phyloP scores from a whole-genome alignment of 2,113 vertebrate species.

The Zeus faber region DNA sequence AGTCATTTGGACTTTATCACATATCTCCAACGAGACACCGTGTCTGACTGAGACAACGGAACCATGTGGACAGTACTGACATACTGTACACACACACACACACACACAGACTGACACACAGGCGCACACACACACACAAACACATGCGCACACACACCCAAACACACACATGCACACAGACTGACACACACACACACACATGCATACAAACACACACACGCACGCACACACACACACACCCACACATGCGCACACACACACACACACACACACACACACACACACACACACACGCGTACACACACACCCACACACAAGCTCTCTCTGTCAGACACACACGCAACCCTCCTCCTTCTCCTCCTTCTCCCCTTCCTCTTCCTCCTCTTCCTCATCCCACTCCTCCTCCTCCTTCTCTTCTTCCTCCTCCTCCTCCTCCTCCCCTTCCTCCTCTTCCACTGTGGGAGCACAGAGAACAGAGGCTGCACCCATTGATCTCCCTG shows the following conservation, averaged over 20 bases:
- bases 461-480: too few relatives aligned
- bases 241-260: not conserved
- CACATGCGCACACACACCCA: not conserved
- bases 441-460: too few relatives aligned
- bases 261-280: constrained; percentile 12
- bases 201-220: too few relatives aligned
- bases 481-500: not conserved
- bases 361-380: too few relatives aligned
- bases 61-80: not conserved
- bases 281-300: too few relatives aligned
- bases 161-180: not conserved
- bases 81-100: not conserved
- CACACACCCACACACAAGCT: constrained; percentile 5
- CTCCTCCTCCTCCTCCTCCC: too few relatives aligned
- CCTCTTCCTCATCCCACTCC: not conserved
- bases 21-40: not conserved
- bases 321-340: too few relatives aligned
- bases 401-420: too few relatives aligned
- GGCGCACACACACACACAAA: not conserved
- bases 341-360: too few relatives aligned
- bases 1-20: not conserved
- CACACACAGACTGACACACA: not conserved
- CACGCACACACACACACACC: not conserved
- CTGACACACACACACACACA: not conserved
- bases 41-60: not conserved